A percentile compares a stretch with the other conserved stretches of the same genome.
phyloP scores from a whole-genome alignment of 2,113 vertebrate genomes.

The Percina caprodes region DNA sequence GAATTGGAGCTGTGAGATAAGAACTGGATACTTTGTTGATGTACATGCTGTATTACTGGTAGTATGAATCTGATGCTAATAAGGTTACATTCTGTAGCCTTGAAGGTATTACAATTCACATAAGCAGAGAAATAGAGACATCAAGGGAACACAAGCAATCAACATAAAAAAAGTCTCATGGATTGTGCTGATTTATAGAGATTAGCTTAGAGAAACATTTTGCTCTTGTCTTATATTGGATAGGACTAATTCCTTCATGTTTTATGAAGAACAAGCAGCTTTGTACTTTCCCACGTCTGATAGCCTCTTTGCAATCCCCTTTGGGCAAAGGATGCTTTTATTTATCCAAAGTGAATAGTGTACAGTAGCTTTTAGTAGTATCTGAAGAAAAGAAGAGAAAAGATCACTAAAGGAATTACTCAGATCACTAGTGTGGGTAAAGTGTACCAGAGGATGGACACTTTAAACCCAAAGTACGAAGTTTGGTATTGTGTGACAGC shows the following conservation, averaged over 20 bases:
- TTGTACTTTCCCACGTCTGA: constrained; percentile 28
- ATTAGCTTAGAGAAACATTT: constrained; percentile 37
- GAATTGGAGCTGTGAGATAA: not conserved
- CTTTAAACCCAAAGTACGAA: not conserved
- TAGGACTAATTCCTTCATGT: constrained; percentile 8
- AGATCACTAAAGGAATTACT: not conserved
- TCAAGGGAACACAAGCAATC: constrained; percentile 20
- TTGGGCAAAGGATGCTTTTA: constrained; percentile 10
- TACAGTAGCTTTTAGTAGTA: not conserved
- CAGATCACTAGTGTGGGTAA: not conserved
- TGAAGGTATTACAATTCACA: constrained; percentile 20
- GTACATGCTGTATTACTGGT: not conserved
- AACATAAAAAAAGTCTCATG: constrained; percentile 8
- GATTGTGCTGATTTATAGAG: constrained; percentile 29
- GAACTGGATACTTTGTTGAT: not conserved
- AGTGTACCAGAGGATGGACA: not conserved
- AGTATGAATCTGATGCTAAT: not conserved
- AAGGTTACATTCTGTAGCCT: not conserved
- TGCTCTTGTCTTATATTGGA: not conserved
- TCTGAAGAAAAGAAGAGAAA: not conserved
- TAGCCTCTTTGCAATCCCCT: constrained; percentile 5
- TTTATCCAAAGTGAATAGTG: constrained; percentile 20
- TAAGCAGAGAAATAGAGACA: constrained; percentile 1
- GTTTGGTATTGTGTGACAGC: not conserved
- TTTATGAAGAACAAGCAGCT: not conserved